Evolutionary conservation across 2,113 vertebrate genomes (phyloP), one percentile per base, ranked within the genome.

Genomic region (Synodontis membranacea): DNA sequence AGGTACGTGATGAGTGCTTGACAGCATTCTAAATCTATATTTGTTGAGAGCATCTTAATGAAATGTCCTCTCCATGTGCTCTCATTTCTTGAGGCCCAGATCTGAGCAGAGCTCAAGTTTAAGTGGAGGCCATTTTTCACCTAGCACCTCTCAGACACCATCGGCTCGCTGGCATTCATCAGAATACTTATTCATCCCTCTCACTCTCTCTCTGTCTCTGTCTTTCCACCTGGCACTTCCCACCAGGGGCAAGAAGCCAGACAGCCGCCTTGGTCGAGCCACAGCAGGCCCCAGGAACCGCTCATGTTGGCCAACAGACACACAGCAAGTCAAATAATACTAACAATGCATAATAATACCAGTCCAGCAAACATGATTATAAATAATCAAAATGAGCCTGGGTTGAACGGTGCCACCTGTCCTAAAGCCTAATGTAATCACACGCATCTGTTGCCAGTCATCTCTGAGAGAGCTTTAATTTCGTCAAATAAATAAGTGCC

Each of bases 381-480:
- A 28, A 62, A 62, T 70, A 87, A 85, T 84, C 68, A 31, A 78
- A 82, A 89, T 80, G 81, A 80, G 52, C 31, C 68, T 82, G 54
- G 48, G 9, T 80, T 62, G 39, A 84, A 80, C 10, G 79, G 56
- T 80, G 83, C 88, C 86, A 83, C 86, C 86, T 84, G 84, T 78
- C 52, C 68, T 82, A 50, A 87, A 62, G 60, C 83, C 79, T 85
- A 34, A 85, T 68, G 58, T 21, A 48, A 76, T 87, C 70, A 84
- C 31, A 44, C 12, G 6, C 34, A 70, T 17, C 68, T 81, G 78
- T 60, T 83, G 46, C 44, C 19, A 78, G 56, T 66, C 70, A 42
- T 66, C 28, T 87, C 31, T 50, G 31, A 76, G 11, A 82, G 28
- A 85, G 84, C 52, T 75, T 75, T 60, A 19, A 74, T 75, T 72